Percentiles rank a stretch among this genome's conserved stretches.
Evolutionary conservation across 2,888 invertebrate species (phyloP).

Genomic region (Lepeophtheirus nordmannii): DNA sequence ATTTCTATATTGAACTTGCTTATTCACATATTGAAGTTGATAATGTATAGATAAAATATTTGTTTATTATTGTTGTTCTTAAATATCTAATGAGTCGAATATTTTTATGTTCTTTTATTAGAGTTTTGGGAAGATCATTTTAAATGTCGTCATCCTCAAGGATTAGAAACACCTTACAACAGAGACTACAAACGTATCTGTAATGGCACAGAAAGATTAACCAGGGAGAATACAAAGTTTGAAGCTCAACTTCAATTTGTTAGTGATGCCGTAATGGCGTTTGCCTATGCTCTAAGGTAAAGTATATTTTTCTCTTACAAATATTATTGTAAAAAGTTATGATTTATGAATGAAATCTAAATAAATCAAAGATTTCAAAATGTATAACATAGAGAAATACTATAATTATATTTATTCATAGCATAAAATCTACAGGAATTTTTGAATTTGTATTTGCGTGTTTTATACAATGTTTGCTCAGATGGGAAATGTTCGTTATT

Average conservation of each 20-base stretch:
- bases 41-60: too few species aligned
- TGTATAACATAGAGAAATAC: too few species aligned
- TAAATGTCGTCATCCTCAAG: slow-evolving; percentile 66
- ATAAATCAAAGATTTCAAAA: too few species aligned
- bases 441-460: too few species aligned
- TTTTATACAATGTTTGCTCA: too few species aligned
- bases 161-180: slow-evolving; percentile 66
- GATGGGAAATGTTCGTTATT: too few species aligned
- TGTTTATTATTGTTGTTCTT: too few species aligned
- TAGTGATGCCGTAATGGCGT: slow-evolving; percentile 86
- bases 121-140: slow-evolving; percentile 93
- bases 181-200: slow-evolving; percentile 51
- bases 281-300: slow-evolving; percentile 57
- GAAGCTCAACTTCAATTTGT: slow-evolving; percentile 91
- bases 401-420: too few species aligned
- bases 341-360: neutral
- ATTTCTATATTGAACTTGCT: too few species aligned
- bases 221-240: slow-evolving; percentile 60
- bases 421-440: too few species aligned
- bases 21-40: too few species aligned
- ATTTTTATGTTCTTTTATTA: slow-evolving; percentile 37
- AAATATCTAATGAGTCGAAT: too few species aligned
- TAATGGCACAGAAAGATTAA: slow-evolving; percentile 58
- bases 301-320: slow-evolving; percentile 27
- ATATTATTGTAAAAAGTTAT: neutral